Conservation (phyloP, 2,888 invertebrate genomes). For the Temnothorax unifasciatus region DNA sequence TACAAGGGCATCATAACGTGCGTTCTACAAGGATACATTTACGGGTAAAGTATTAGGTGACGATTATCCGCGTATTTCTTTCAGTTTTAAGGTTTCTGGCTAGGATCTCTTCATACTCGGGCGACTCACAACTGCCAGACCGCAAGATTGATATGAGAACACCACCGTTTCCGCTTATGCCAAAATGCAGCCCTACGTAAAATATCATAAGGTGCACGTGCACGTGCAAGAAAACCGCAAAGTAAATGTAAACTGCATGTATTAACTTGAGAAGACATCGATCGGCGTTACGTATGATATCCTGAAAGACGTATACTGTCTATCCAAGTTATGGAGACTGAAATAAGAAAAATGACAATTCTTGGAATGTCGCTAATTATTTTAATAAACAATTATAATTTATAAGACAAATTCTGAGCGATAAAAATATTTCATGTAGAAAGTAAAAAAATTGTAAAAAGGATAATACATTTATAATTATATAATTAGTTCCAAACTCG, state of each 20-base stretch:
- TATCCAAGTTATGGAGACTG: too few relatives aligned
- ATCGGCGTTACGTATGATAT: not conserved
- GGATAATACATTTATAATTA: not conserved
- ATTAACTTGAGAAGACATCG: slow-evolving; percentile 8
- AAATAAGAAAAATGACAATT: not conserved
- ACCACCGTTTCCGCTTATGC: slow-evolving; percentile 74
- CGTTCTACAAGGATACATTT: slow-evolving; percentile 8
- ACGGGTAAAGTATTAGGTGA: slow-evolving; percentile 35
- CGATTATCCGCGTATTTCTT: slow-evolving; percentile 39
- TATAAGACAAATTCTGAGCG: not conserved
- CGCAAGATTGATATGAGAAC: slow-evolving; percentile 78
- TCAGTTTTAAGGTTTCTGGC: slow-evolving; percentile 57
- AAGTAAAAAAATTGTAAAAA: not conserved
- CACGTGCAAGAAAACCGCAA: slow-evolving; percentile 71
- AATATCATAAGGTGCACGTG: slow-evolving; percentile 69
- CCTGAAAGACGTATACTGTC: not conserved
- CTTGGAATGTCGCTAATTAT: not conserved
- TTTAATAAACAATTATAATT: slow-evolving; percentile 5
- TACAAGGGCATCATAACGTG: not conserved
- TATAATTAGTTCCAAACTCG: not conserved
- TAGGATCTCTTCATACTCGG: slow-evolving; percentile 59
- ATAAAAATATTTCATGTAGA: slow-evolving; percentile 13
- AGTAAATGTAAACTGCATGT: slow-evolving; percentile 64
- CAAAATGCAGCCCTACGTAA: slow-evolving; percentile 71
- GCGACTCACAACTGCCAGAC: slow-evolving; percentile 78